Percentiles rank a stretch among this genome's conserved stretches.
Conservation (phyloP, 2,888 invertebrate genomes). For the Leptothorax acervorum region DNA sequence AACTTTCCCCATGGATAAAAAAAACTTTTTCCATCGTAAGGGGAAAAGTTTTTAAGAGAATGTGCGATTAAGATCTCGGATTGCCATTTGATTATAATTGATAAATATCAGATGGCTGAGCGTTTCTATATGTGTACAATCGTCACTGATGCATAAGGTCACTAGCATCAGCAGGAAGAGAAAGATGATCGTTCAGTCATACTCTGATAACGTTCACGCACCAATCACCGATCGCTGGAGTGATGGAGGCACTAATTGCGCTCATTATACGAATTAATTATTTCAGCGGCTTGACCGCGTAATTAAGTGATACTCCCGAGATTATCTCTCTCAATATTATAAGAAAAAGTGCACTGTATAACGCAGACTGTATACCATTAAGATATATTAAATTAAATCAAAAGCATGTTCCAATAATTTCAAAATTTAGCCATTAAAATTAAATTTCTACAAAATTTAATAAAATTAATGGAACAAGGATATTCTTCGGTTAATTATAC, state of each 20-base stretch:
- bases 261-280: slow-evolving; percentile 43
- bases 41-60: not conserved
- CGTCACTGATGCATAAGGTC: slow-evolving; percentile 9
- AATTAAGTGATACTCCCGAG: slow-evolving; percentile 16
- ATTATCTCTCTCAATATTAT: slow-evolving; percentile 4
- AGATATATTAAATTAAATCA: slow-evolving; percentile 26
- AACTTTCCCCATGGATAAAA: not conserved
- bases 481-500: not conserved
- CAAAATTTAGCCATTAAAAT: slow-evolving; percentile 16
- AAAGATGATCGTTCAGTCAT: slow-evolving; percentile 46
- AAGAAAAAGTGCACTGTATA: not conserved
- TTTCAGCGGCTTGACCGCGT: not conserved
- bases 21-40: not conserved
- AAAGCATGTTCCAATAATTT: not conserved
- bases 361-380: not conserved
- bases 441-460: slow-evolving; percentile 1
- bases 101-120: not conserved
- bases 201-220: slow-evolving; percentile 52
- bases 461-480: not conserved
- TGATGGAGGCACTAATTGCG: slow-evolving; percentile 28
- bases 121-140: not conserved
- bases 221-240: slow-evolving; percentile 27
- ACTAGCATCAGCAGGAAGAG: slow-evolving; percentile 29
- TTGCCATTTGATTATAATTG: not conserved
- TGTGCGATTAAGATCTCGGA: not conserved